Base-by-base conservation (phyloP, 1,140 invertebrate species). In the Ruditapes philippinarum region DNA sequence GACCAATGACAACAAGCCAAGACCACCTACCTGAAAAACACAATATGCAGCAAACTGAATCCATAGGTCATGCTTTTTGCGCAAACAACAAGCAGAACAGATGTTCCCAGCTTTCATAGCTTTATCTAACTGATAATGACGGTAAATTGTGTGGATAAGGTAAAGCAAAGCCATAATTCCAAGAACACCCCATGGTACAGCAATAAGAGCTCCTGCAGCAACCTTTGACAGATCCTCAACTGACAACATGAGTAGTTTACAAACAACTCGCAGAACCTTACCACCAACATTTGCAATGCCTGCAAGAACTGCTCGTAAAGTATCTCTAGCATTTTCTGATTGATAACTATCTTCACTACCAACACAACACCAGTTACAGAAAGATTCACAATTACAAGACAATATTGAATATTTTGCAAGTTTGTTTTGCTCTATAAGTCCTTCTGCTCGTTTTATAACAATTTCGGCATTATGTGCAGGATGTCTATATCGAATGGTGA, bases 341-440 rank as follows among this genome's bases (percentile, higher is more conserved):
- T 73, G 82, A 38, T 31, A 54, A 38, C 82, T 85, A 0, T 54
- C 28, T 14, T 74, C 82, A 31, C 33, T 54, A 14, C 82, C 82
- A 54, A 57, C 68, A 73, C 65, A 38, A n/a, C 82, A 85, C 40
- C 57, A 85, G 31, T 73, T 85, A 40, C 82, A 85, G 42, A 85
- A 38, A 74, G 73, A 45, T 74, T 85, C 82, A 85, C 68, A 85
- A 49, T 83, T 68, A 31, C 57, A 45, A 14, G 42, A 68, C 5
- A 33, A 4, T 25, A 83, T 0, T 14, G 33, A 68, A n/a, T 85
- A 83, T 49, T 68, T 14, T 5, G 36, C 42, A 33, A 36, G 7
- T 54, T 36, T 28, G 19, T 74, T 31, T 45, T 51, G 19, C 36
- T 49, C 68, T 28, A 85, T 33, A 5, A 73, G 28, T 19, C 28